Conservation (phyloP, 2,113 vertebrate species). For the Pongo pygmaeus region DNA sequence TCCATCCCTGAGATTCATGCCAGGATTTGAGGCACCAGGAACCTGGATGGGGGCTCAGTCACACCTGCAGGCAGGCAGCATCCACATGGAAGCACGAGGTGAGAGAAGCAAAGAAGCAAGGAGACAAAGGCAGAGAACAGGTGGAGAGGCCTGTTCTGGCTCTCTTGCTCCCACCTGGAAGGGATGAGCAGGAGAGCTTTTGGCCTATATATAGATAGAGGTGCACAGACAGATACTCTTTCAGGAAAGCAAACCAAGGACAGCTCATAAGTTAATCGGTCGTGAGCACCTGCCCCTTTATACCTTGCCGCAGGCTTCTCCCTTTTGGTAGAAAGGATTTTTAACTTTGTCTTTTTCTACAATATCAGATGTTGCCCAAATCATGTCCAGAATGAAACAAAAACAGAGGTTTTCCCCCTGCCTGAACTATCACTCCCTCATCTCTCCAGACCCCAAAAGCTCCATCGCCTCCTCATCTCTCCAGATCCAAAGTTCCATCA, state of each 20-base stretch:
- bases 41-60: neutral
- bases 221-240: neutral
- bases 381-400: neutral
- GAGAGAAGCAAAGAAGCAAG: neutral
- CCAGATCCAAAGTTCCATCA: neutral
- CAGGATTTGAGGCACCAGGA: slow-evolving; percentile 23
- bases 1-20: neutral
- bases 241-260: neutral
- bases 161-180: neutral
- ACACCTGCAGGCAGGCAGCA: neutral
- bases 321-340: neutral
- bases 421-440: neutral
- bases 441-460: neutral
- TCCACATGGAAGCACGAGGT: neutral
- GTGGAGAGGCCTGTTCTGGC: neutral
- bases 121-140: neutral
- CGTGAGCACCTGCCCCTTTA: neutral
- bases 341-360: neutral
- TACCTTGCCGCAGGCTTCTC: neutral
- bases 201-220: too few relatives aligned
- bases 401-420: neutral
- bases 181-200: neutral
- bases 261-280: neutral
- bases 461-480: neutral
- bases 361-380: neutral